Evolutionary conservation across 2,113 vertebrate genomes (phyloP).

Genomic region (Paramisgurnus dabryanus): DNA sequence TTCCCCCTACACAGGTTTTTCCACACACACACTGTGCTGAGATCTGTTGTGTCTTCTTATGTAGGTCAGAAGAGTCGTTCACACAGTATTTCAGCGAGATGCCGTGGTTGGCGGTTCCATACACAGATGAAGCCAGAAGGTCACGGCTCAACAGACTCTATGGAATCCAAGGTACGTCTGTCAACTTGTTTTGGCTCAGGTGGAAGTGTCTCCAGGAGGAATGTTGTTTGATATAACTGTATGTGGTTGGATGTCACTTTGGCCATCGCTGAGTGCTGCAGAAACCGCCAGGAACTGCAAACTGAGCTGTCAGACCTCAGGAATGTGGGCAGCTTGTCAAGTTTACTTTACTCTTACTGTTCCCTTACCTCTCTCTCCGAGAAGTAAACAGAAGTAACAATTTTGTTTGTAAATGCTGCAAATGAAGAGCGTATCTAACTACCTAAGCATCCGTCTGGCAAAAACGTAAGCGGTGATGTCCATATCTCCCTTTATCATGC

Average conservation of each 20-base stretch:
- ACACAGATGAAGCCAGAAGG: conserved; percentile 87
- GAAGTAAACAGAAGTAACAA: too few species aligned
- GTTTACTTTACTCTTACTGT: conserved; percentile 55
- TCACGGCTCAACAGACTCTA: conserved; percentile 95
- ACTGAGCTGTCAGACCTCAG: conserved; percentile 51
- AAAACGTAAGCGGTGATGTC: too few species aligned
- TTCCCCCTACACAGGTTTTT: neutral
- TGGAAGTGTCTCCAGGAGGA: conserved; percentile 3
- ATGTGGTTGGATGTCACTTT: conserved; percentile 35
- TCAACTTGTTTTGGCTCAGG: neutral
- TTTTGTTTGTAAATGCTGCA: too few species aligned
- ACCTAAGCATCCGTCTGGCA: too few species aligned
- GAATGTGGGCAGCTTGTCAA: conserved; percentile 65
- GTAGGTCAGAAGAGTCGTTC: conserved; percentile 97
- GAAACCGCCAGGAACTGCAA: conserved; percentile 29
- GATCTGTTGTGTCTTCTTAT: neutral
- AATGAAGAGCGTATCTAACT: too few species aligned
- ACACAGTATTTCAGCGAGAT: conserved; percentile 99
- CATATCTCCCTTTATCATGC: too few species aligned
- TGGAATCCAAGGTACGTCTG: conserved; percentile 90
- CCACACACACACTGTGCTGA: neutral
- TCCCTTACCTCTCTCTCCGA: neutral
- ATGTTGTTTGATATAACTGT: conserved; percentile 25
- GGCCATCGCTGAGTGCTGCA: conserved; percentile 7
- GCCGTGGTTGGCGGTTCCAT: conserved; percentile 95